These are phyloP conservation scores for Parelbella ahira DNA, from an alignment of 2,888 invertebrate genomes.

Conservation along the genomic window DNA sequence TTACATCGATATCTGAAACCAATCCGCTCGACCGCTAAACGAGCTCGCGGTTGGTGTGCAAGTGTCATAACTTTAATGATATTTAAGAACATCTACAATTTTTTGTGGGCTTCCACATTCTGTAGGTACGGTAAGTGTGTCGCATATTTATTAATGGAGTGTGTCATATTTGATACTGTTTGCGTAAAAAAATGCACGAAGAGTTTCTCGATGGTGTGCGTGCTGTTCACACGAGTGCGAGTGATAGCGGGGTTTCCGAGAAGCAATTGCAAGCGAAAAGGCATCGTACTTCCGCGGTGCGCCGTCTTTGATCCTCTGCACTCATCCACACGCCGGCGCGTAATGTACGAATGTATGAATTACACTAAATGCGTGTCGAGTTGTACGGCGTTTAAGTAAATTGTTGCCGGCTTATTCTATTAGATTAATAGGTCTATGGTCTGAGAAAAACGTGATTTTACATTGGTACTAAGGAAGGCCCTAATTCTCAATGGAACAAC, in stretches of 20 bases:
- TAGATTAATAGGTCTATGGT: too few relatives aligned
- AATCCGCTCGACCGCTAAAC: too few relatives aligned
- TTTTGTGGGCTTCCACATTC: conserved; percentile 11
- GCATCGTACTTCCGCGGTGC: conserved; percentile 41
- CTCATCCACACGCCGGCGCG: background rate
- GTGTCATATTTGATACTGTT: conserved; percentile 24
- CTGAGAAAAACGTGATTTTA: too few relatives aligned
- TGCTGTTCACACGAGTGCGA: conserved; percentile 35
- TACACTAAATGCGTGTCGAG: conserved; percentile 4
- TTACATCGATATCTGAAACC: too few relatives aligned
- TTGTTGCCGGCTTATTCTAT: conserved; percentile 1
- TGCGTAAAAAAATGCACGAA: conserved; percentile 45
- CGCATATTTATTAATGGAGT: conserved; percentile 13
- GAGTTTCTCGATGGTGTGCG: conserved; percentile 45
- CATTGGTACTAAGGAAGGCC: too few relatives aligned
- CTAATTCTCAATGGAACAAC: too few relatives aligned
- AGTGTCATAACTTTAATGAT: too few relatives aligned
- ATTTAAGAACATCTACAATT: too few relatives aligned
- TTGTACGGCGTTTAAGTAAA: background rate
- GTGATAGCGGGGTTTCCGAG: conserved; percentile 55
- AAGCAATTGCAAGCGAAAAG: conserved; percentile 57
- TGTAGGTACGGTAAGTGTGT: conserved; percentile 4
- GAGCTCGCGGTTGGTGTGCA: too few relatives aligned
- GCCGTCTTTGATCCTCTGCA: conserved; percentile 22
- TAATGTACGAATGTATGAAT: conserved; percentile 13